Percentiles rank a stretch among this genome's conserved stretches.
These are phyloP conservation scores for Chelonoidis abingdonii DNA, from an alignment of 2,113 vertebrate species.

Conservation along the genomic window DNA sequence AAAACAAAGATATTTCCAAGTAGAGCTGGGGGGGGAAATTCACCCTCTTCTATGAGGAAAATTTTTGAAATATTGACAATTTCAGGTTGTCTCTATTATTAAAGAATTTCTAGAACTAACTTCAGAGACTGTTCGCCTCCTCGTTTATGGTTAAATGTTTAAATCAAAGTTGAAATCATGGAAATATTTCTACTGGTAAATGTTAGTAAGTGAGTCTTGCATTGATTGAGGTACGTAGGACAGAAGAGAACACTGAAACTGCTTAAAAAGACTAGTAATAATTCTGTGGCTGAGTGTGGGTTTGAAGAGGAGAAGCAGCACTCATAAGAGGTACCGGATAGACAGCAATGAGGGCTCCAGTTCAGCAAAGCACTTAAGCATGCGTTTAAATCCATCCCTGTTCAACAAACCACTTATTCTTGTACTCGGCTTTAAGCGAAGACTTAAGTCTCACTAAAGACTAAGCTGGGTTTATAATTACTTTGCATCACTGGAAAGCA, in stretches of 20 bases:
- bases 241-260: neutral
- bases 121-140: neutral
- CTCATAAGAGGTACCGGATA: neutral
- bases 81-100: neutral
- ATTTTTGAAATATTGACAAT: neutral
- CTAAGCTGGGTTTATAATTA: neutral
- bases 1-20: neutral
- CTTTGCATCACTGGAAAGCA: neutral
- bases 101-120: neutral
- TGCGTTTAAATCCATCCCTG: neutral
- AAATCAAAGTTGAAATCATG: neutral
- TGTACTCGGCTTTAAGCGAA: neutral
- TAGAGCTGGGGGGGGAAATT: neutral
- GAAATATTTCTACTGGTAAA: neutral
- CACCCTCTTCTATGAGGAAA: neutral
- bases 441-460: neutral
- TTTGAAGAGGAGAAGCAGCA: neutral
- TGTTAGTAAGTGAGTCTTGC: neutral
- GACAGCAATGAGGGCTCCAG: neutral
- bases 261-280: neutral
- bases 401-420: neutral
- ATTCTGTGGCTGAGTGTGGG: neutral
- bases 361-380: neutral
- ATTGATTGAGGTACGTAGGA: neutral
- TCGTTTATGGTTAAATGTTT: neutral